These are phyloP conservation scores for Rhabdornis inornatus DNA, from an alignment of 2,113 vertebrate species.

Conservation along the genomic window DNA sequence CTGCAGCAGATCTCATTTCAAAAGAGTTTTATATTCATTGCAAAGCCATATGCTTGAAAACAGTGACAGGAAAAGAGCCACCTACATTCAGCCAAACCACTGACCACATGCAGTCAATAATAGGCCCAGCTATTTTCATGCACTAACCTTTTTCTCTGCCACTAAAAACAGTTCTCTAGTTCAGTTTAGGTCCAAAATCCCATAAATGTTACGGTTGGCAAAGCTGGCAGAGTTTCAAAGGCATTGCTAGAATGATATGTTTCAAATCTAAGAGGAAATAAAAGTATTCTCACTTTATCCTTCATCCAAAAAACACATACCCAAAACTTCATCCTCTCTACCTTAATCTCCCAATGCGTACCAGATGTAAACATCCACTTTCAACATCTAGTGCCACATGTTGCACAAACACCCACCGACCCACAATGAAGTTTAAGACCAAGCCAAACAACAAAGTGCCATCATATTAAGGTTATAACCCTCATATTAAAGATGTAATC, in stretches of 20 bases:
- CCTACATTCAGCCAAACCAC: slow-evolving; percentile 64
- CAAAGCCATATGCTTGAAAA: slow-evolving; percentile 66
- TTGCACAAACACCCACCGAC: slow-evolving; percentile 13
- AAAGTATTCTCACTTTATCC: slow-evolving; percentile 60
- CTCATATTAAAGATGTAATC: neutral
- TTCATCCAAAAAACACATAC: slow-evolving; percentile 56
- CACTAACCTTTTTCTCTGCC: slow-evolving; percentile 65
- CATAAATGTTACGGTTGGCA: slow-evolving; percentile 54
- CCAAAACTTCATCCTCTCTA: slow-evolving; percentile 48
- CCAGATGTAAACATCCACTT: slow-evolving; percentile 53
- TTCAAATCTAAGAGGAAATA: slow-evolving; percentile 62
- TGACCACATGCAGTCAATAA: slow-evolving; percentile 72
- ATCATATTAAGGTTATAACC: neutral
- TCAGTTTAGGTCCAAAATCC: slow-evolving; percentile 62
- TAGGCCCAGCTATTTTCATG: slow-evolving; percentile 71
- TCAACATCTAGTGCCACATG: slow-evolving; percentile 18
- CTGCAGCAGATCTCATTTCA: slow-evolving; percentile 35
- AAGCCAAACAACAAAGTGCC: neutral
- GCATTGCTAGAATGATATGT: slow-evolving; percentile 60
- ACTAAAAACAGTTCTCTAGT: slow-evolving; percentile 69
- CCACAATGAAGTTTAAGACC: neutral
- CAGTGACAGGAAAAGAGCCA: slow-evolving; percentile 68
- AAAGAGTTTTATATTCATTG: slow-evolving; percentile 31
- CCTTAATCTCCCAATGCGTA: slow-evolving; percentile 57
- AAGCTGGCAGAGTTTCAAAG: slow-evolving; percentile 63